Conservation (phyloP, 92 coral and sea anemone species). For the Palythoa grandis region DNA sequence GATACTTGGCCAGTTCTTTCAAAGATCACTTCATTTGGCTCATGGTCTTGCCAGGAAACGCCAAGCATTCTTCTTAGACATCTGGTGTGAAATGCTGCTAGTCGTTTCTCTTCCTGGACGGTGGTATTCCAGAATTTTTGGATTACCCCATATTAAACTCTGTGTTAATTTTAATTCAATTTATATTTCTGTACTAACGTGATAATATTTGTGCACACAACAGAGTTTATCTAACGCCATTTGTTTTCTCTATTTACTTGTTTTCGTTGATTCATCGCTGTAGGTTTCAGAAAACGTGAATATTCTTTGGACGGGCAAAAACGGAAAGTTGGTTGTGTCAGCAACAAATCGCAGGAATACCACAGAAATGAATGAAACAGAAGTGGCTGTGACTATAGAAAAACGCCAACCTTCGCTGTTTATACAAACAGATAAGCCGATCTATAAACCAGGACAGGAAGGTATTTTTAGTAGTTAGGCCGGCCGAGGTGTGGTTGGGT, state of each 20-base stretch:
- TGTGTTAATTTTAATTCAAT: too few species aligned
- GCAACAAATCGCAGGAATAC: slow-evolving; percentile 13
- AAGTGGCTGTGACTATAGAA: slow-evolving; percentile 46
- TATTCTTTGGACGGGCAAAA: background rate
- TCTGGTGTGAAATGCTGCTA: too few species aligned
- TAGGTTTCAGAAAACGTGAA: background rate
- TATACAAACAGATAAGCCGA: slow-evolving; percentile 97
- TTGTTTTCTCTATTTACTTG: background rate
- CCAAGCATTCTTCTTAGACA: too few species aligned
- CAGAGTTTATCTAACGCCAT: background rate
- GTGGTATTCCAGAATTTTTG: too few species aligned
- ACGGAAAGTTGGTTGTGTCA: slow-evolving; percentile 35
- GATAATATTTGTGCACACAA: too few species aligned
- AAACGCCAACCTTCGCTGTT: slow-evolving; percentile 55
- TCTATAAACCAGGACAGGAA: slow-evolving; percentile 96
- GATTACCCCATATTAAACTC: too few species aligned
- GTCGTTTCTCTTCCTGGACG: too few species aligned
- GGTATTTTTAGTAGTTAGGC: slow-evolving; percentile 49
- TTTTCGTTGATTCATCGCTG: background rate
- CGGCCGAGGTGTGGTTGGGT: background rate
- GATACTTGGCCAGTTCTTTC: too few species aligned
- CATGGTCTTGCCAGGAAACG: too few species aligned
- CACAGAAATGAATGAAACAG: slow-evolving; percentile 25
- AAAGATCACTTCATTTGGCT: too few species aligned
- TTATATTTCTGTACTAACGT: too few species aligned